phyloP scores from a whole-genome alignment of 2,113 vertebrate species.

The Copsychus sechellarum region DNA sequence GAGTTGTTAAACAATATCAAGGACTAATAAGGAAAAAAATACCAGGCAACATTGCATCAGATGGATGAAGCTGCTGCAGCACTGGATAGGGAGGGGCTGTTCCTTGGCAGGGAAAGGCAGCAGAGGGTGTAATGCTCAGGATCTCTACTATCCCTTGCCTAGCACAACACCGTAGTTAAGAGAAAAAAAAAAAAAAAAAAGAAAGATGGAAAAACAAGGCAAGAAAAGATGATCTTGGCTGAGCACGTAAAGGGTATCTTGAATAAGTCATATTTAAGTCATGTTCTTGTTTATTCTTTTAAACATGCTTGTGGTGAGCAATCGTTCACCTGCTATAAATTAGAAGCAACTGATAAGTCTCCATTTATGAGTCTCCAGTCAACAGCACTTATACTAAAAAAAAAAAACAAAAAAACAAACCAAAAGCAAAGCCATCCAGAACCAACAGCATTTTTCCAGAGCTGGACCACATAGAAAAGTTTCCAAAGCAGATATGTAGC shows the following conservation, averaged over 20 bases:
- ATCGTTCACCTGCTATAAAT: constrained; percentile 58
- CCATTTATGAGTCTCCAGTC: constrained; percentile 15
- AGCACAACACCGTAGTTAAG: neutral
- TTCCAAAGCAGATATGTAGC: constrained; percentile 35
- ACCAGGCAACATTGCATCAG: neutral
- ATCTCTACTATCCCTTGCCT: constrained; percentile 31
- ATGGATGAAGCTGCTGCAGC: neutral
- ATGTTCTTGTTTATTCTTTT: constrained; percentile 20
- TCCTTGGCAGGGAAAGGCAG: neutral
- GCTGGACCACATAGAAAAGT: neutral
- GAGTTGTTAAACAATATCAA: neutral
- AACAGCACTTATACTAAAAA: neutral
- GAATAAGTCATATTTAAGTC: constrained; percentile 41
- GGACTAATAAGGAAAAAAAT: neutral
- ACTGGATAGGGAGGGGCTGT: neutral
- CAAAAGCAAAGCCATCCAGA: constrained; percentile 32
- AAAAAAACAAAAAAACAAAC: neutral
- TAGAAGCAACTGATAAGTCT: constrained; percentile 49
- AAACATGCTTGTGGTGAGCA: neutral
- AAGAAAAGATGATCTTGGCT: constrained; percentile 12
- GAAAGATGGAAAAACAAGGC: constrained; percentile 31
- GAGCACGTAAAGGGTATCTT: neutral
- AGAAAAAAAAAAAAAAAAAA: neutral
- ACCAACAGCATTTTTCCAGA: constrained; percentile 58
- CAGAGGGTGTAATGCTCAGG: constrained; percentile 17